Conservation (phyloP, 1,140 invertebrate genomes). For the Heliconius himera region DNA sequence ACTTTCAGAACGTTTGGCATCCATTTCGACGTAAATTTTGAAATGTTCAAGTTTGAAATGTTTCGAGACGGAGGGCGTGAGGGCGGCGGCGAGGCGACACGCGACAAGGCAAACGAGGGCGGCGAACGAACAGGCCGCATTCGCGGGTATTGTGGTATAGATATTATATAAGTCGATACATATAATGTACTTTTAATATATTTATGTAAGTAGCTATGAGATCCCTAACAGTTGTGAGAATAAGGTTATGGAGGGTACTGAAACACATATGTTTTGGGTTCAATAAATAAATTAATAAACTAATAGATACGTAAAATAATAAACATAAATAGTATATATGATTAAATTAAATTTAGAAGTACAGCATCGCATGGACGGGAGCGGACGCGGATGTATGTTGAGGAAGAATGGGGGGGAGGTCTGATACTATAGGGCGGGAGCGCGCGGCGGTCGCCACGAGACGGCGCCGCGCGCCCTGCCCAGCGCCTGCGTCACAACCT, state of each 20-base stretch:
- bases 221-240: not conserved
- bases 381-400: not conserved
- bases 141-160: not conserved
- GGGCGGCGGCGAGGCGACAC: not conserved
- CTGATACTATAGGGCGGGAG: slow-evolving; percentile 22
- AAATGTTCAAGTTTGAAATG: not conserved
- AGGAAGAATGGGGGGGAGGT: not conserved
- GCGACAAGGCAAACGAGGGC: not conserved
- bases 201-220: not conserved
- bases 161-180: slow-evolving; percentile 12
- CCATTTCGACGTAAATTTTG: not conserved
- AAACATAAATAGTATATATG: slow-evolving; percentile 9
- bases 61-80: not conserved
- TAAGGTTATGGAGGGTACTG: not conserved
- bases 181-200: slow-evolving; percentile 7
- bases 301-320: not conserved
- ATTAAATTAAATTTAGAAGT: not conserved
- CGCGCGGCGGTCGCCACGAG: slow-evolving; percentile 24
- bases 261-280: not conserved
- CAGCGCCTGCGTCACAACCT: not conserved
- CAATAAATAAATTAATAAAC: not conserved
- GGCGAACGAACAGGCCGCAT: not conserved
- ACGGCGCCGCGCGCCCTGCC: slow-evolving; percentile 27
- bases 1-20: not conserved
- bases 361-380: not conserved